Evolutionary conservation across 2,113 vertebrate species (phyloP).

Genomic region (Mobula birostris): DNA sequence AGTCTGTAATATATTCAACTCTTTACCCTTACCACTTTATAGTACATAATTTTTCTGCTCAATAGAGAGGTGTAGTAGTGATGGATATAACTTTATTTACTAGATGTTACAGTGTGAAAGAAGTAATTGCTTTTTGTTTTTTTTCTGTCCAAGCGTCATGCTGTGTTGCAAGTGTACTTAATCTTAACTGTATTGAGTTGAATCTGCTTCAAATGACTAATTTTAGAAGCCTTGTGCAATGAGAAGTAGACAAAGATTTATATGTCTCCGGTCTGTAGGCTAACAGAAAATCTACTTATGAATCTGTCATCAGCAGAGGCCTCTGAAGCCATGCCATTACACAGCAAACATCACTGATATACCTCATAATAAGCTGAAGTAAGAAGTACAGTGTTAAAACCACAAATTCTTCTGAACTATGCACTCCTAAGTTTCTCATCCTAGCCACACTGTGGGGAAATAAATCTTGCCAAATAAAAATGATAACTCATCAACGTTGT

Average conservation of each 20-base stretch:
- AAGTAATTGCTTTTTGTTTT: constrained; percentile 28
- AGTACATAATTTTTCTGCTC: background rate
- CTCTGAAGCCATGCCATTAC: background rate
- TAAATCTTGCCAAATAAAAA: too few species aligned
- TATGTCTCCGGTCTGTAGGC: background rate
- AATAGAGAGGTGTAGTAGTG: background rate
- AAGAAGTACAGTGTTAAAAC: background rate
- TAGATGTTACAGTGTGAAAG: constrained; percentile 27
- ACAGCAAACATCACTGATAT: background rate
- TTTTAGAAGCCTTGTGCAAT: background rate
- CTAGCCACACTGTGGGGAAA: background rate
- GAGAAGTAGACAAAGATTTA: constrained; percentile 33
- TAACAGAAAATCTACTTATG: background rate
- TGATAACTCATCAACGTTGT: too few species aligned
- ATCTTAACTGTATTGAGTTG: constrained; percentile 34
- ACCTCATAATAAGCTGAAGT: background rate
- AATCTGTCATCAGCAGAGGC: background rate
- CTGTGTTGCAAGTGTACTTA: background rate
- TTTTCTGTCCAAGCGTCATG: background rate
- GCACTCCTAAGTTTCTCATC: background rate
- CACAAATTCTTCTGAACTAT: background rate
- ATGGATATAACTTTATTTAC: constrained; percentile 21
- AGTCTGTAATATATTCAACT: background rate
- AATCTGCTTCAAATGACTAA: constrained; percentile 26
- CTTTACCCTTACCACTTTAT: background rate